Conservation (phyloP, 2,888 invertebrate species). For the Tetropium fuscum region DNA sequence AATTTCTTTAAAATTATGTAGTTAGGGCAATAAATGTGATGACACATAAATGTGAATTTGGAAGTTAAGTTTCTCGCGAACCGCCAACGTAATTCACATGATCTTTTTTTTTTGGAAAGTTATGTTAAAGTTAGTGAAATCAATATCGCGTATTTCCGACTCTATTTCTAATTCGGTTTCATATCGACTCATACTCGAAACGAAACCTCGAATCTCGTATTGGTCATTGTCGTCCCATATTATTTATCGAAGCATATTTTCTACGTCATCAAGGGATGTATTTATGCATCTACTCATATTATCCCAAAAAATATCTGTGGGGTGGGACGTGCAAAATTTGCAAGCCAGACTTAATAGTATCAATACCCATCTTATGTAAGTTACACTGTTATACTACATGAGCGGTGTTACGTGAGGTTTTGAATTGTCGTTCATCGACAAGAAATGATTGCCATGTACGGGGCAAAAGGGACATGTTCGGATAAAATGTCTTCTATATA, state of each 20-base stretch:
- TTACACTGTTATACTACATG: not conserved
- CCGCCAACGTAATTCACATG: too few relatives aligned
- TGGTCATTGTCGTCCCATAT: not conserved
- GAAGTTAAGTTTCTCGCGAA: too few relatives aligned
- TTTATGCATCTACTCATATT: not conserved
- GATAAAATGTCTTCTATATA: too few relatives aligned
- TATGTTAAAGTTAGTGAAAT: too few relatives aligned
- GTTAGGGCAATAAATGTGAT: too few relatives aligned
- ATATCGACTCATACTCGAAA: not conserved
- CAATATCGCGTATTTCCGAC: not conserved
- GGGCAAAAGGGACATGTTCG: not conserved
- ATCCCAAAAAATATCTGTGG: not conserved
- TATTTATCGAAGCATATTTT: too few relatives aligned
- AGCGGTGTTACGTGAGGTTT: not conserved
- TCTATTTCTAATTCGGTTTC: not conserved
- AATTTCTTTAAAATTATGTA: too few relatives aligned
- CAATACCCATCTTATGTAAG: not conserved
- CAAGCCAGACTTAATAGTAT: not conserved
- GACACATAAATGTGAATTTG: too few relatives aligned
- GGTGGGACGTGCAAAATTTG: not conserved
- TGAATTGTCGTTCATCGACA: not conserved
- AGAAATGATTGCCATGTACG: not conserved
- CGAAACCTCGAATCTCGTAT: not conserved
- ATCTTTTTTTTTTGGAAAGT: too few relatives aligned
- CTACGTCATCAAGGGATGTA: not conserved